Conservation (phyloP, 2,888 invertebrate genomes). For the Beris morrisii region DNA sequence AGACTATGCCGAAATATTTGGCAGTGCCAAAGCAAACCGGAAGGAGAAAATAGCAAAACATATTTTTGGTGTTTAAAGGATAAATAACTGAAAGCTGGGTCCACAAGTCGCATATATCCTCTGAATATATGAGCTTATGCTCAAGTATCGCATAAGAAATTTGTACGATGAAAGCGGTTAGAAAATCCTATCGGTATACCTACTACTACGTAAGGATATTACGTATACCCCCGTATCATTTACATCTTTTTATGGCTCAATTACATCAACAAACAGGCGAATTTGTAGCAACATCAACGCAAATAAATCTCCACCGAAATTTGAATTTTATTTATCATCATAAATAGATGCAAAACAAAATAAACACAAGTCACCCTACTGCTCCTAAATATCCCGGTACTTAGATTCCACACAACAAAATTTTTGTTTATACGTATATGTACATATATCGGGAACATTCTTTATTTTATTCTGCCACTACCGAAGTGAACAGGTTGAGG, state of each 20-base stretch:
- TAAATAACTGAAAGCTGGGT: slow-evolving; percentile 5
- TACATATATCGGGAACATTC: no score
- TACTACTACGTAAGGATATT: background rate
- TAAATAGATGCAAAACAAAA: slow-evolving; percentile 9
- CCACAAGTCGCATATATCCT: slow-evolving; percentile 4
- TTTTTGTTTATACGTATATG: no score
- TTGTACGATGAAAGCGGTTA: no score
- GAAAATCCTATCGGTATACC: background rate
- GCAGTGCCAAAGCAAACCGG: background rate
- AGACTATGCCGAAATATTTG: background rate
- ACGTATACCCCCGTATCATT: slow-evolving; percentile 22
- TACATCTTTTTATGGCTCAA: slow-evolving; percentile 35
- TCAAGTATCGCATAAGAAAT: no score
- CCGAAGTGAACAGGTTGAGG: no score
- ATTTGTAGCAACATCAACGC: slow-evolving; percentile 33
- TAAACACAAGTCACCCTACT: no score
- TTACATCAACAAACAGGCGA: slow-evolving; percentile 34
- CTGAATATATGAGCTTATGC: no score
- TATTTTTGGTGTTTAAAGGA: slow-evolving; percentile 11
- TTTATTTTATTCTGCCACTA: no score
- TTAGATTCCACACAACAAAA: no score
- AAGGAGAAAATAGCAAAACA: slow-evolving; percentile 12
- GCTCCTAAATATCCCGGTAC: no score
- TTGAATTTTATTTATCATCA: slow-evolving; percentile 34
- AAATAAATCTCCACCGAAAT: slow-evolving; percentile 32